Conservation (phyloP, 2,888 invertebrate species). For the Aquatica leii region DNA sequence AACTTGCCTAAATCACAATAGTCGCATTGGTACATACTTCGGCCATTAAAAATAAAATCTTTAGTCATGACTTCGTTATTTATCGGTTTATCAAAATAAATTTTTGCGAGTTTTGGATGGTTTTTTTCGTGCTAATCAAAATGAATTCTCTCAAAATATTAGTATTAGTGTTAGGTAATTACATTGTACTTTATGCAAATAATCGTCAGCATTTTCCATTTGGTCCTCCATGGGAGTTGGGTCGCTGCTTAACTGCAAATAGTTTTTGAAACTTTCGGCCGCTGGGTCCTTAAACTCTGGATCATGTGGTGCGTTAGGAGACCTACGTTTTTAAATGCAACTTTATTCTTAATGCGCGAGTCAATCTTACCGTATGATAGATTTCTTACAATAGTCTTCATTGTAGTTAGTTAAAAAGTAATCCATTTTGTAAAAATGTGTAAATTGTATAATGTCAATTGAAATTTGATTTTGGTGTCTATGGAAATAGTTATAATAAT, state of each 20-base stretch:
- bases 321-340: no score
- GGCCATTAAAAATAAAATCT: constrained; percentile 42
- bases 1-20: constrained; percentile 61
- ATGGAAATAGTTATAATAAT: no score
- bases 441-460: no score
- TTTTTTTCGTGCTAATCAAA: constrained; percentile 5
- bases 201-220: constrained; percentile 32
- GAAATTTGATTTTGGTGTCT: no score
- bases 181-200: constrained; percentile 9
- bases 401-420: no score
- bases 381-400: no score
- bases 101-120: constrained; percentile 14
- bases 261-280: constrained; percentile 30
- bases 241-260: constrained; percentile 25
- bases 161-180: neutral
- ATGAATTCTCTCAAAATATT: neutral
- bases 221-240: constrained; percentile 11
- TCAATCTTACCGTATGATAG: no score
- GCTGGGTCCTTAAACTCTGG: constrained; percentile 34
- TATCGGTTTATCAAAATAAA: constrained; percentile 22
- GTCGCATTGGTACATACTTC: constrained; percentile 70
- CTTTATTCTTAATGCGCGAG: no score
- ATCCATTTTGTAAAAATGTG: no score
- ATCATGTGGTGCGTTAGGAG: no score
- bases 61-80: constrained; percentile 28